These are phyloP conservation scores for Acromyrmex charruanus DNA, from an alignment of 1,140 invertebrate genomes.

Conservation along the genomic window DNA sequence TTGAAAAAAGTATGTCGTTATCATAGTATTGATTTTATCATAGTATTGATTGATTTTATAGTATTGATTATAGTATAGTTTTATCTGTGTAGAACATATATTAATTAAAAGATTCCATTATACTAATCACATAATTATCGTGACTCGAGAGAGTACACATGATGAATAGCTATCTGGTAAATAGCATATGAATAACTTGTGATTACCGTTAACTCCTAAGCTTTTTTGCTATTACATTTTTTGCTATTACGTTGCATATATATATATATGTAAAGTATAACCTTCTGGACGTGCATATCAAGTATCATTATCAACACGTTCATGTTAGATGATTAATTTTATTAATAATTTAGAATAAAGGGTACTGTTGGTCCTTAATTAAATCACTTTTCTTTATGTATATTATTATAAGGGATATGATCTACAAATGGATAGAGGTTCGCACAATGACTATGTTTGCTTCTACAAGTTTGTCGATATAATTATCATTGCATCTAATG, in stretches of 20 bases:
- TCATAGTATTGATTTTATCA: not conserved
- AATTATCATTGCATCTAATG: constrained; percentile 30
- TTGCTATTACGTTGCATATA: constrained; percentile 23
- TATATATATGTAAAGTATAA: not conserved
- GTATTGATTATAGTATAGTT: too few species aligned
- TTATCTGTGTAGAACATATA: not conserved
- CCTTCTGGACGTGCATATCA: constrained; percentile 7
- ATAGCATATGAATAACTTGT: constrained; percentile 11
- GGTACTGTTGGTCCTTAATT: constrained; percentile 15
- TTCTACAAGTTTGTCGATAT: constrained; percentile 2
- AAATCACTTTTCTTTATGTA: constrained; percentile 5
- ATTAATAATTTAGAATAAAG: not conserved
- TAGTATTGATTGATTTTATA: too few species aligned
- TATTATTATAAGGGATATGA: not conserved
- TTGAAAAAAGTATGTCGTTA: not conserved
- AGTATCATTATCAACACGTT: not conserved
- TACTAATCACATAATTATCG: constrained; percentile 4
- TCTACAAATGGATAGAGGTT: not conserved
- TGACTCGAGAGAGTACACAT: constrained; percentile 10
- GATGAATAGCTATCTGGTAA: not conserved
- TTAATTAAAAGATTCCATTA: constrained; percentile 35
- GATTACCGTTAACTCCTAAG: constrained; percentile 22
- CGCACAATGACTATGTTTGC: constrained; percentile 4
- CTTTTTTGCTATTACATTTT: constrained; percentile 29
- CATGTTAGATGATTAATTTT: constrained; percentile 23